These are phyloP conservation scores for Holacanthus passer DNA, from an alignment of 2,113 vertebrate genomes.

Conservation along the genomic window DNA sequence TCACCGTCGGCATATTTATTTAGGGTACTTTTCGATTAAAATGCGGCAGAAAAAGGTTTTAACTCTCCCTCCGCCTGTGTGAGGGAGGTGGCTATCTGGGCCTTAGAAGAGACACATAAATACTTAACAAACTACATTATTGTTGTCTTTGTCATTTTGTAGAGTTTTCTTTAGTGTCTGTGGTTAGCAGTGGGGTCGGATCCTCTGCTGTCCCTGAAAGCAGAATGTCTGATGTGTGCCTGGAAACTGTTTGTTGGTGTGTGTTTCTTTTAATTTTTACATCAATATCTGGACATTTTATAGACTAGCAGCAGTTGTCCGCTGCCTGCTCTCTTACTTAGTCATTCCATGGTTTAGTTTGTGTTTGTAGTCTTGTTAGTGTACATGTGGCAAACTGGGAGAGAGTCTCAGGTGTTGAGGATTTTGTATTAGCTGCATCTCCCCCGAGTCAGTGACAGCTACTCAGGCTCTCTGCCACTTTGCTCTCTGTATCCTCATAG, in stretches of 20 bases:
- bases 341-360: slow-evolving; percentile 77
- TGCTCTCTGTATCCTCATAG: slow-evolving; percentile 28
- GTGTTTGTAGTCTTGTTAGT: slow-evolving; percentile 55
- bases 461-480: slow-evolving; percentile 49
- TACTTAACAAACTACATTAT: slow-evolving; percentile 47
- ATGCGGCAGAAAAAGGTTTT: slow-evolving; percentile 28
- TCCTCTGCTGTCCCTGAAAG: slow-evolving; percentile 27
- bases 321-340: slow-evolving; percentile 43
- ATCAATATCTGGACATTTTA: slow-evolving; percentile 48
- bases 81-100: slow-evolving; percentile 20
- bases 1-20: slow-evolving; percentile 61
- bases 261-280: slow-evolving; percentile 37
- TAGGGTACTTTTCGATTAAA: slow-evolving; percentile 43
- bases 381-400: slow-evolving; percentile 38
- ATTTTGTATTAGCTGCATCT: slow-evolving; percentile 23
- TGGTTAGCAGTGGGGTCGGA: slow-evolving; percentile 15
- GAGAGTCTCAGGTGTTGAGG: slow-evolving; percentile 39
- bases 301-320: slow-evolving; percentile 48
- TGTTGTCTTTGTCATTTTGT: slow-evolving; percentile 56
- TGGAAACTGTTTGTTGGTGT: slow-evolving; percentile 26
- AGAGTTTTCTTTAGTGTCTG: slow-evolving; percentile 48
- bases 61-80: slow-evolving; percentile 20
- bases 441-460: not conserved
- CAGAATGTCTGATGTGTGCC: slow-evolving; percentile 36
- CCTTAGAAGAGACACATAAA: slow-evolving; percentile 38